Base-by-base conservation (phyloP, 2,113 vertebrate genomes). In the Pipa parva region DNA sequence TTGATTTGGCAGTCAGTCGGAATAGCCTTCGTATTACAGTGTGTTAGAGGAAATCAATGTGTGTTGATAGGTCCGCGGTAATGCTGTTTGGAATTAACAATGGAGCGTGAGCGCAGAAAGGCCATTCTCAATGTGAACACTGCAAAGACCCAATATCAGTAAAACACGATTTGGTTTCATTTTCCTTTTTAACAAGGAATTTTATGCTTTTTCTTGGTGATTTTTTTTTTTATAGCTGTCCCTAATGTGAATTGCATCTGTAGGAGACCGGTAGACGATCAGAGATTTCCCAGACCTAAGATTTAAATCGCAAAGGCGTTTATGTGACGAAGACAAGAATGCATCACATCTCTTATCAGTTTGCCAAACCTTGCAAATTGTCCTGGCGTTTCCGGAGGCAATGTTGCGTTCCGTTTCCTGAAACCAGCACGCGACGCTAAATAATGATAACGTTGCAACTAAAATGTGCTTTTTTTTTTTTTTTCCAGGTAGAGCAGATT, bases 1-100 rank as follows among this genome's bases (percentile, higher is more conserved):
- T 63, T 63, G 62, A 63, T 63, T 42, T 51, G 20, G 7, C 62
- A 54, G 50, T 63, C 50, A 55, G 49, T 20, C 13, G 48, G 21
- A 63, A 31, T 29, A 31, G 28, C 48, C n/a, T 33, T 7, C 18
- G 29, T 36, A 39, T 63, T 63, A 63, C 21, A 42, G 49, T 39
- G 31, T 12, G 31, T 54, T 54, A 63, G 27, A 25, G 25, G 31
- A 63, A 63, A 54, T 63, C 49, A 42, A 54, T 63, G 21, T 8
- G 21, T 36, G 7, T 24, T 50, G 28, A 50, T 24, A 20, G 49
- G 2, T 33, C 31, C 13, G 33, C 33, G 39, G 37, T 24, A n/a
- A 28, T 8, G 60, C 42, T 17, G 60, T 29, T 15, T 15, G 7
- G 45, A 46, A 9, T 49, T 29, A 36, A 63, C 20, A 26, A 60